Evolutionary conservation across 2,888 invertebrate genomes (phyloP).

Genomic region (Petrolisthes cinctipes): DNA sequence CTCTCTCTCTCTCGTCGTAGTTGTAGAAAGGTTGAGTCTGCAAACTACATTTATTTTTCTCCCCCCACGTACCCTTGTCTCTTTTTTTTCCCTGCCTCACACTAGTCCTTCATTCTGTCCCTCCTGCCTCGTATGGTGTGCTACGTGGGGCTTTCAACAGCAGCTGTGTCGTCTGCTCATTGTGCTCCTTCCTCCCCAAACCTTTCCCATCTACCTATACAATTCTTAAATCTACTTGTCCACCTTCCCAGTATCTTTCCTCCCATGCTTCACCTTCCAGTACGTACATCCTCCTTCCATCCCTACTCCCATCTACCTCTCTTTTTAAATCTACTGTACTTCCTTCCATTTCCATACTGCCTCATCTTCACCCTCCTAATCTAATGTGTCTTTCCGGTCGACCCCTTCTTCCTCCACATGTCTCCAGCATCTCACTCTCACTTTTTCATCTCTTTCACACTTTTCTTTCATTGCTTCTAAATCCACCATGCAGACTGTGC

Average conservation of each 20-base stretch:
- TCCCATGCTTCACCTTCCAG: too few species aligned
- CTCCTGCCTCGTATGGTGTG: background rate
- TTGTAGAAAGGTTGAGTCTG: too few species aligned
- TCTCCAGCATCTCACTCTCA: background rate
- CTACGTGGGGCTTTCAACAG: background rate
- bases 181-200: background rate
- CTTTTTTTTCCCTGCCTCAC: background rate
- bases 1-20: conserved; percentile 3
- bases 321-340: too few species aligned
- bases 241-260: too few species aligned
- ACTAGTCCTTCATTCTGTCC: background rate
- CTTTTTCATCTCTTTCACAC: background rate
- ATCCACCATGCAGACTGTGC: background rate
- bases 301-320: background rate
- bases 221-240: too few species aligned
- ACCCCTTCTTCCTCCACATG: too few species aligned
- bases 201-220: background rate
- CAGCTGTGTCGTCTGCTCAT: background rate
- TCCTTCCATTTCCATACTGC: too few species aligned
- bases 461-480: background rate
- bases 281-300: background rate
- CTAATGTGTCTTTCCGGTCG: too few species aligned
- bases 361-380: too few species aligned
- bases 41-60: too few species aligned
- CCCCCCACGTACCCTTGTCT: background rate